These are phyloP conservation scores for Seriola rivoliana DNA, from an alignment of 2,113 vertebrate species.

Conservation along the genomic window DNA sequence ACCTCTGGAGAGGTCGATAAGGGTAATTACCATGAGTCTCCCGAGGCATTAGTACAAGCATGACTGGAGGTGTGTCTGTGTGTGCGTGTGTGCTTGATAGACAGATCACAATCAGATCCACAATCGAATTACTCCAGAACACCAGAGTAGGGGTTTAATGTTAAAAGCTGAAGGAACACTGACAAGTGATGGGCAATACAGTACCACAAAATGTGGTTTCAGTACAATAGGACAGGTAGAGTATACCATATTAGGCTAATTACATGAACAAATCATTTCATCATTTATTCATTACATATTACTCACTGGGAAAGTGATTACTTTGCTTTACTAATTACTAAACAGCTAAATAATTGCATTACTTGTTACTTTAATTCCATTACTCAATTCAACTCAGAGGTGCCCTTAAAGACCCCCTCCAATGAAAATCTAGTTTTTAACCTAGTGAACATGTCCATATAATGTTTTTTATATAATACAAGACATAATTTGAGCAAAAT, in stretches of 20 bases:
- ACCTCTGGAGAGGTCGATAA: slow-evolving; percentile 56
- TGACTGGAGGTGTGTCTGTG: slow-evolving; percentile 12
- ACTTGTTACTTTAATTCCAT: too few relatives aligned
- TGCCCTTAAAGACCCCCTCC: too few relatives aligned
- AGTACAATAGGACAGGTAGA: not conserved
- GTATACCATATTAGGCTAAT: not conserved
- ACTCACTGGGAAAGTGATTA: not conserved
- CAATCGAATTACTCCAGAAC: slow-evolving; percentile 32
- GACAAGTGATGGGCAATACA: not conserved
- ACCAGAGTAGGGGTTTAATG: not conserved
- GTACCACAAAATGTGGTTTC: not conserved
- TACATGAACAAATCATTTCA: not conserved
- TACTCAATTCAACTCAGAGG: too few relatives aligned
- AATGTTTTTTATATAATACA: too few relatives aligned
- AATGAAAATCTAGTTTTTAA: too few relatives aligned
- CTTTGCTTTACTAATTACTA: too few relatives aligned
- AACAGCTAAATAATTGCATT: too few relatives aligned
- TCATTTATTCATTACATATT: not conserved
- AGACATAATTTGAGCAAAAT: too few relatives aligned
- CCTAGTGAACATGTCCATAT: too few relatives aligned
- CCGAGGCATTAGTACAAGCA: slow-evolving; percentile 20
- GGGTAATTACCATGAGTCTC: slow-evolving; percentile 63
- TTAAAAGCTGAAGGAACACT: not conserved
- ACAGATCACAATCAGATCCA: slow-evolving; percentile 34
- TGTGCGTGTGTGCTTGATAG: slow-evolving; percentile 10